phyloP scores from a whole-genome alignment of 2,113 vertebrate genomes.

The Carlito syrichta region DNA sequence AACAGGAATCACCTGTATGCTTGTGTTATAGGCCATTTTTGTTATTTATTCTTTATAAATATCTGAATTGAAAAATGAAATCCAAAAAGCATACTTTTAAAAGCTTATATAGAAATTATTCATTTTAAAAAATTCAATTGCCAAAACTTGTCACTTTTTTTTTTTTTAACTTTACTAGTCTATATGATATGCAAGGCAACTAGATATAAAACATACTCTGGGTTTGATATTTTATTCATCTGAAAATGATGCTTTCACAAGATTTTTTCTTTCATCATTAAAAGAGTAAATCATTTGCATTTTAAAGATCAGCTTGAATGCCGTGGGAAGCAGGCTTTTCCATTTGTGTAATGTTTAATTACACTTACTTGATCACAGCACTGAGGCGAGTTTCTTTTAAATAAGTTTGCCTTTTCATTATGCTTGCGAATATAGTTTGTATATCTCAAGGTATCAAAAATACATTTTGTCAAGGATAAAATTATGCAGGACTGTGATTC shows the following conservation, averaged over 20 bases:
- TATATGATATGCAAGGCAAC: constrained; percentile 48
- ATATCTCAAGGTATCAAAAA: constrained; percentile 1
- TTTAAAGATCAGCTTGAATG: constrained; percentile 38
- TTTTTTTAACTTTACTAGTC: neutral
- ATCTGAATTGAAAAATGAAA: constrained; percentile 20
- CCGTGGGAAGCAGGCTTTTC: neutral
- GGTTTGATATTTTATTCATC: constrained; percentile 71
- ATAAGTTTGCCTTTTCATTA: constrained; percentile 13
- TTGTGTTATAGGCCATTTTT: neutral
- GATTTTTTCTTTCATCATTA: constrained; percentile 68
- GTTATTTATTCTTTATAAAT: neutral
- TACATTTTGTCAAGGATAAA: neutral
- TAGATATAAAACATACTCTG: constrained; percentile 30
- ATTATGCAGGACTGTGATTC: neutral
- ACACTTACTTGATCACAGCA: constrained; percentile 17
- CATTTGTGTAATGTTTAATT: neutral
- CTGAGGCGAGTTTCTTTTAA: constrained; percentile 8
- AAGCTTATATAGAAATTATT: constrained; percentile 17
- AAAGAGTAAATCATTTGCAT: constrained; percentile 55
- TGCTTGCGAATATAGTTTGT: neutral
- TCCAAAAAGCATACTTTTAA: neutral
- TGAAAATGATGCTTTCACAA: constrained; percentile 60
- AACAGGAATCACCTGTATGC: neutral
- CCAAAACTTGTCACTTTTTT: constrained; percentile 6
- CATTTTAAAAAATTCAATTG: constrained; percentile 21